A percentile compares a stretch with the other conserved stretches of the same genome.
phyloP scores from a whole-genome alignment of 2,888 invertebrate genomes.

The Keiferia lycopersicella region DNA sequence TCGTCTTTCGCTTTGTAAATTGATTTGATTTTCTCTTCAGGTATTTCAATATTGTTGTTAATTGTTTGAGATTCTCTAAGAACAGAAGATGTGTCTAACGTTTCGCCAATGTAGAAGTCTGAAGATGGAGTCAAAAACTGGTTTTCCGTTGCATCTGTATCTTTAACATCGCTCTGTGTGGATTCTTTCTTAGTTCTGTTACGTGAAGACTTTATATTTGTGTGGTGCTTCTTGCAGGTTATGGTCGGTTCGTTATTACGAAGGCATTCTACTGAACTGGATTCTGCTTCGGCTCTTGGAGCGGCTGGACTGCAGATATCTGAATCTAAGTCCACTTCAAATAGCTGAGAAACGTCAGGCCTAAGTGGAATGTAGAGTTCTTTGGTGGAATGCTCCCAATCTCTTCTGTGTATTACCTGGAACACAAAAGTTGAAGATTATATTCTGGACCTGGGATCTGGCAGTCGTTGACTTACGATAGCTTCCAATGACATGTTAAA shows the following conservation, averaged over 20 bases:
- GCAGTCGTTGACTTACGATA: too few relatives aligned
- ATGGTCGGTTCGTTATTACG: slow-evolving; percentile 36
- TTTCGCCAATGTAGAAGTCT: slow-evolving; percentile 64
- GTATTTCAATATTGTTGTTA: slow-evolving; percentile 30
- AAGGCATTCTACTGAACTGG: slow-evolving; percentile 44
- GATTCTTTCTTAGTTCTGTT: slow-evolving; percentile 54
- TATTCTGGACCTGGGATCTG: too few relatives aligned
- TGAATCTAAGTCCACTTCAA: slow-evolving; percentile 32
- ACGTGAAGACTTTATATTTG: slow-evolving; percentile 66
- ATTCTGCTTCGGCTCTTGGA: slow-evolving; percentile 48
- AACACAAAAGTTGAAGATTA: background rate
- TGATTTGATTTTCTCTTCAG: slow-evolving; percentile 29
- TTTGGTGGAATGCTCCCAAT: slow-evolving; percentile 67
- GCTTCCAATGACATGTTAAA: too few relatives aligned
- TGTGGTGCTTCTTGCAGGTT: slow-evolving; percentile 68
- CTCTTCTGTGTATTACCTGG: slow-evolving; percentile 46
- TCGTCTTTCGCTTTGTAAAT: slow-evolving; percentile 57
- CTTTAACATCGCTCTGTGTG: slow-evolving; percentile 48
- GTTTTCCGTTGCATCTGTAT: slow-evolving; percentile 59
- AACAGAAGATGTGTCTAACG: slow-evolving; percentile 35
- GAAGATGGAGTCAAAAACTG: slow-evolving; percentile 40
- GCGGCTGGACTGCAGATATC: slow-evolving; percentile 40
- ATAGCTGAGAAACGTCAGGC: slow-evolving; percentile 36
- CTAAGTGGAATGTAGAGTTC: slow-evolving; percentile 66
- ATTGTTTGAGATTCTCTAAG: slow-evolving; percentile 18